These are phyloP conservation scores for Heterohyrax brucei DNA, from an alignment of 2,797 vertebrate genomes.

Conservation along the genomic window DNA sequence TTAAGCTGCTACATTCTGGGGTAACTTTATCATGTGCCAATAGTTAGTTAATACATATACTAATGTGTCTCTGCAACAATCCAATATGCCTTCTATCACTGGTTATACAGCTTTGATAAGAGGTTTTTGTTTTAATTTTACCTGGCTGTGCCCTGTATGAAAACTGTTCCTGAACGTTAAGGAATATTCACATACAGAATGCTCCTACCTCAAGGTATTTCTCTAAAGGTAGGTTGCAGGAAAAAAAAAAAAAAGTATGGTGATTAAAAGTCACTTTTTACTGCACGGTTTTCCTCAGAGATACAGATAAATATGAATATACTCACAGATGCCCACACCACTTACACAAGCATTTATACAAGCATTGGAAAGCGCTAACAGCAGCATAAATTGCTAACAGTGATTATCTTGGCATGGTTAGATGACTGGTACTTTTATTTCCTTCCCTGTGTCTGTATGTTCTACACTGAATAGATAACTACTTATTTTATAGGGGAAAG, in stretches of 20 bases:
- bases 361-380: slow-evolving; percentile 25
- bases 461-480: slow-evolving; percentile 30
- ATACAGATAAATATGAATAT: slow-evolving; percentile 13
- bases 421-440: slow-evolving; percentile 7
- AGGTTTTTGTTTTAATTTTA: slow-evolving; percentile 66
- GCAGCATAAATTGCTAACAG: not conserved
- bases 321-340: not conserved
- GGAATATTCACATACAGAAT: not conserved
- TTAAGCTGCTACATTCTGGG: not conserved
- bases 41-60: not conserved
- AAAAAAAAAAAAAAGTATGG: not conserved
- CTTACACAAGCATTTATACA: not conserved
- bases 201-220: slow-evolving; percentile 35
- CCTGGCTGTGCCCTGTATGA: not conserved
- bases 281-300: not conserved
- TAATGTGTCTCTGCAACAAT: not conserved
- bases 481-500: not conserved
- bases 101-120: slow-evolving; percentile 3
- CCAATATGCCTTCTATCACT: not conserved
- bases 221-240: not conserved
- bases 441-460: not conserved
- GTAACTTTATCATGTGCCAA: not conserved
- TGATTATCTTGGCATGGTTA: slow-evolving; percentile 9
- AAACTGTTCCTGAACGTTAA: slow-evolving; percentile 8
- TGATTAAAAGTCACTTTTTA: slow-evolving; percentile 25